Base-by-base conservation (phyloP, 2,797 vertebrate species). In the Tolypeutes matacus region DNA sequence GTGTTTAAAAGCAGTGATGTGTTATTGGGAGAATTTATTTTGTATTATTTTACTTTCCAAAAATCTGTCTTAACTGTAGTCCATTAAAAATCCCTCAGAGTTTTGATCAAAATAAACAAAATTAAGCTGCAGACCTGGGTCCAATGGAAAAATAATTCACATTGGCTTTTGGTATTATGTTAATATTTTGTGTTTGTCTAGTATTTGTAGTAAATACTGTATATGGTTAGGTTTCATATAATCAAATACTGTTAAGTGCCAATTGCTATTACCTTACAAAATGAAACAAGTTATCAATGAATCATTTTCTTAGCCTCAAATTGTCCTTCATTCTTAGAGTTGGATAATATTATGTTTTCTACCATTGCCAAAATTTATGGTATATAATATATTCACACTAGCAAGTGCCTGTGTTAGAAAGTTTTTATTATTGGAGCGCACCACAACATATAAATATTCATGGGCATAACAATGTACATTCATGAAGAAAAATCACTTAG, bases 381-480 rank as follows among this genome's bases (percentile, higher is more conserved):
- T 60, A 76, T 85, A 15, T 82, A 91, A 88, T 90, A 86, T 86
- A 87, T 85, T 77, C 62, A 93, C 20, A 69, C 18, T 72, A 76
- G 49, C 51, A 73, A 90, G 56, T 95, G n/a, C 39, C 49, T 81
- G 7, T 77, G 36, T 93, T 76, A 86, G 86, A 86, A 94, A 86
- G 46, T 69, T 46, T 51, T 86, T 82, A 94, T 92, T 78, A 86
- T 69, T 27, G 70, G 82, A 11, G 75, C 83, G 64, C 23, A 69
- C 3, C 85, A 46, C 62, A n/a, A 13, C 86, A 69, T 87, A 51
- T 92, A 89, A 82, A 89, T 95, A 93, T 95, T 96, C 75, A 92
- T 91, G 75, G 91, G 31, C 77, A 65, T 31, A 84, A 72, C 29
- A 81, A 21, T 75, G 21, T 62, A 88, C 81, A 83, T 94, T 91